Conservation (phyloP, 1,140 invertebrate genomes). For the Drosophila pachea region DNA sequence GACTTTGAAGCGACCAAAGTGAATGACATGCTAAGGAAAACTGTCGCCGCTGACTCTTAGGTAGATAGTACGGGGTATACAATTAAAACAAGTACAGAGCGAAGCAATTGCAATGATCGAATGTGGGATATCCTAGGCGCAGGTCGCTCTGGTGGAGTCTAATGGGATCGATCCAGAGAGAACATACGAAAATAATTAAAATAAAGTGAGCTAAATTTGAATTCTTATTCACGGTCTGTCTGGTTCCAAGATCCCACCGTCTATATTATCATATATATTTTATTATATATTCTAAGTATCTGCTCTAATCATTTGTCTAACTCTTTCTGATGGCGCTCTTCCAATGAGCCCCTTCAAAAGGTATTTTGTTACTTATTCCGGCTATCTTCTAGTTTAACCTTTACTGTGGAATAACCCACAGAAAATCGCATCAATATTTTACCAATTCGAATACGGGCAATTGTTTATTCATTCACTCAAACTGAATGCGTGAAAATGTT, state of each 20-base stretch:
- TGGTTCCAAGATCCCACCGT: no score
- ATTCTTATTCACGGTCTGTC: no score
- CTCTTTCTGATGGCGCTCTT: no score
- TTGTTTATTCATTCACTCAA: conserved; percentile 55
- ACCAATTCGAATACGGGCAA: conserved; percentile 49
- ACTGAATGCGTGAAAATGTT: conserved; percentile 62
- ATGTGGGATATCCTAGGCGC: background rate
- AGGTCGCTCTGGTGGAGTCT: background rate
- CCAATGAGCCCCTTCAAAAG: no score
- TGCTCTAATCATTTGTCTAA: no score
- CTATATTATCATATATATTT: no score
- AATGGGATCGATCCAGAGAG: background rate
- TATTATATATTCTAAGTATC: no score
- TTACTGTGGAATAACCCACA: background rate
- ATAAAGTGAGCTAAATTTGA: no score
- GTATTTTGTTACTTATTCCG: background rate
- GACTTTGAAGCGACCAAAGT: conserved; percentile 69
- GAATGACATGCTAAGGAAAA: conserved; percentile 68
- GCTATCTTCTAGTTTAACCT: no score
- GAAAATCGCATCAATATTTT: background rate
- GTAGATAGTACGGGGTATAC: conserved; percentile 5
- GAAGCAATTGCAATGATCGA: background rate
- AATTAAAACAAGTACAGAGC: conserved; percentile 14
- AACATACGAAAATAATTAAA: background rate
- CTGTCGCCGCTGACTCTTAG: conserved; percentile 40